Percentiles rank a stretch among this genome's conserved stretches.
These are phyloP conservation scores for Lagodon rhomboides DNA, from an alignment of 2,797 vertebrate genomes.

Conservation along the genomic window DNA sequence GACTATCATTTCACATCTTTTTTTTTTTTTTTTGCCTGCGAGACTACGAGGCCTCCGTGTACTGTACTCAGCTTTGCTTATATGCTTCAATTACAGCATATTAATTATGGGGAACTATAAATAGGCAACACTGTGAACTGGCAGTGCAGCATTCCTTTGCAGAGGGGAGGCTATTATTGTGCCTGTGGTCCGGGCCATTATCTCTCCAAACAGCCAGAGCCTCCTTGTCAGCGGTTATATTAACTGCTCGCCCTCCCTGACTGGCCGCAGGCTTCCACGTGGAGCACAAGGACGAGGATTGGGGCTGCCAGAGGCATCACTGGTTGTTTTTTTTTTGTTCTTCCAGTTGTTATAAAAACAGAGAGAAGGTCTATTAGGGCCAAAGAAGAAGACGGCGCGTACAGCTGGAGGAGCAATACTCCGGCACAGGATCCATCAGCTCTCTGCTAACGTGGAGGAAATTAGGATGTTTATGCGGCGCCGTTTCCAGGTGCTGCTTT, in stretches of 20 bases:
- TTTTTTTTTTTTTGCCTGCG: slow-evolving; percentile 17
- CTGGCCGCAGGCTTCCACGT: slow-evolving; percentile 30
- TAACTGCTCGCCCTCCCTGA: slow-evolving; percentile 51
- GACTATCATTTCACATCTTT: slow-evolving; percentile 45
- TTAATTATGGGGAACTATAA: slow-evolving; percentile 76
- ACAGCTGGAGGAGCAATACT: slow-evolving; percentile 10
- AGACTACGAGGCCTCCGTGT: not conserved
- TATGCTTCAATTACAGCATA: slow-evolving; percentile 61
- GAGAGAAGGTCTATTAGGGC: slow-evolving; percentile 12
- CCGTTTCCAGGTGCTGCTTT: slow-evolving; percentile 39
- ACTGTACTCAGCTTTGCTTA: slow-evolving; percentile 34
- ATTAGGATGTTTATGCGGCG: slow-evolving; percentile 20
- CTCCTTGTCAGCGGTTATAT: slow-evolving; percentile 63
- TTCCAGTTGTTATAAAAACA: slow-evolving; percentile 29
- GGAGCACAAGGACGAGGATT: slow-evolving; percentile 53
- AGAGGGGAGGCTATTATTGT: slow-evolving; percentile 63
- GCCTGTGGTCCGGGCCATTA: slow-evolving; percentile 67
- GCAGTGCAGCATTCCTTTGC: slow-evolving; percentile 62
- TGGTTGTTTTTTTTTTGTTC: slow-evolving; percentile 28
- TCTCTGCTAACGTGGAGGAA: not conserved
- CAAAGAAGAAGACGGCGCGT: slow-evolving; percentile 22
- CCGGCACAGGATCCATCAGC: slow-evolving; percentile 10
- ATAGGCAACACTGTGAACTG: slow-evolving; percentile 62
- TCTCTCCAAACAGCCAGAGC: slow-evolving; percentile 63
- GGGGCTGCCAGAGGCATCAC: slow-evolving; percentile 27